A percentile compares a stretch with the other conserved stretches of the same genome.
Conservation (phyloP, 2,888 invertebrate genomes). For the Ichneumoninae sp. region DNA sequence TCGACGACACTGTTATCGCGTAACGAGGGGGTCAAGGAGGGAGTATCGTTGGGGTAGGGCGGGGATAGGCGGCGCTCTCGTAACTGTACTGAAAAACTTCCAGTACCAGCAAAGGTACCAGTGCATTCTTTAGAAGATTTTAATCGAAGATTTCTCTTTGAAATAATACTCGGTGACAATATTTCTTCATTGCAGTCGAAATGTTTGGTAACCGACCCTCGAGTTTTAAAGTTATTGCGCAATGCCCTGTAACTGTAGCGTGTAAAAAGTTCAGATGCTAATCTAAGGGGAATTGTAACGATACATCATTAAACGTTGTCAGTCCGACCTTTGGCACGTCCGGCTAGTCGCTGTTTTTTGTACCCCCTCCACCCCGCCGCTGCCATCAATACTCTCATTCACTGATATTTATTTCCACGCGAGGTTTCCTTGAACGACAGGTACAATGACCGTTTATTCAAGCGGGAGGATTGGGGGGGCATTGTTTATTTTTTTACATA, state of each 20-base stretch:
- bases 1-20: slow-evolving; percentile 10
- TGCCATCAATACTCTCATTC: neutral
- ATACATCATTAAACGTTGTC: too few species aligned
- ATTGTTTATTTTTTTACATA: neutral
- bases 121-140: too few species aligned
- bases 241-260: too few species aligned
- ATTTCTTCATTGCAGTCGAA: too few species aligned
- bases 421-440: neutral
- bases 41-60: neutral
- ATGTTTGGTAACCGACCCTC: too few species aligned
- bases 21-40: slow-evolving; percentile 11
- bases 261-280: too few species aligned
- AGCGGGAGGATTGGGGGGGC: neutral
- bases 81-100: neutral
- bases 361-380: neutral
- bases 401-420: neutral
- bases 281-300: too few species aligned
- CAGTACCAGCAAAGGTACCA: too few species aligned
- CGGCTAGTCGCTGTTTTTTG: neutral
- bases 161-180: too few species aligned
- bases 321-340: too few species aligned
- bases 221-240: too few species aligned
- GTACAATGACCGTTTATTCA: neutral
- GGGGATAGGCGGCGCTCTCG: neutral
- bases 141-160: too few species aligned